These are phyloP conservation scores for Strix aluco DNA, from an alignment of 2,113 vertebrate genomes.

Conservation along the genomic window DNA sequence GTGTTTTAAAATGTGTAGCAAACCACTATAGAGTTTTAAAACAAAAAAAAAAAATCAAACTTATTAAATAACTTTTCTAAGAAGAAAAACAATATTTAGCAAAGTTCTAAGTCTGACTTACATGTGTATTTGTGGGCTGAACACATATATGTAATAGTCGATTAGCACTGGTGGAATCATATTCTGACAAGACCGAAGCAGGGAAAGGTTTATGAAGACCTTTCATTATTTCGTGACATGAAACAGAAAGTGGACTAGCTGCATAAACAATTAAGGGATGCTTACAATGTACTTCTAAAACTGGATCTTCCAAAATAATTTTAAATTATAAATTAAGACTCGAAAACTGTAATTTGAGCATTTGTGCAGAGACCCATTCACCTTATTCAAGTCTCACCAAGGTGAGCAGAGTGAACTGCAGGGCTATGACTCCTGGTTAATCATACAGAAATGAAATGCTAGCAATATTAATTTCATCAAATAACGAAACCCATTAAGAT, in stretches of 20 bases:
- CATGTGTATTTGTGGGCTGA: not conserved
- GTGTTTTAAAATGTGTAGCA: not conserved
- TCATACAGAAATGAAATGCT: not conserved
- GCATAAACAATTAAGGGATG: not conserved
- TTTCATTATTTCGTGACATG: not conserved
- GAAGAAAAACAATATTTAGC: not conserved
- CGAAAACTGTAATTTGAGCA: not conserved
- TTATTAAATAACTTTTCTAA: not conserved
- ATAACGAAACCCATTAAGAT: not conserved
- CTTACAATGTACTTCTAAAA: not conserved
- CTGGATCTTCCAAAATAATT: not conserved
- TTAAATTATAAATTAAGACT: not conserved
- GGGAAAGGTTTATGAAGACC: not conserved
- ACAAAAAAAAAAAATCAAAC: not conserved
- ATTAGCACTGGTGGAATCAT: not conserved
- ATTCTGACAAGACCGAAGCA: not conserved
- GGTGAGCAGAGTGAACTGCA: not conserved
- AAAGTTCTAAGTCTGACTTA: not conserved
- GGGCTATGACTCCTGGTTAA: rapidly evolving
- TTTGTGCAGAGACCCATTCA: not conserved
- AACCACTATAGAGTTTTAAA: not conserved
- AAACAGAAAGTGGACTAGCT: not conserved
- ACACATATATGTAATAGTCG: not conserved
- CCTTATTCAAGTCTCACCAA: not conserved
- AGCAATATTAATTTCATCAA: not conserved